Evolutionary conservation across 2,797 vertebrate genomes (phyloP).

Genomic region (Clarias platycephalus): DNA sequence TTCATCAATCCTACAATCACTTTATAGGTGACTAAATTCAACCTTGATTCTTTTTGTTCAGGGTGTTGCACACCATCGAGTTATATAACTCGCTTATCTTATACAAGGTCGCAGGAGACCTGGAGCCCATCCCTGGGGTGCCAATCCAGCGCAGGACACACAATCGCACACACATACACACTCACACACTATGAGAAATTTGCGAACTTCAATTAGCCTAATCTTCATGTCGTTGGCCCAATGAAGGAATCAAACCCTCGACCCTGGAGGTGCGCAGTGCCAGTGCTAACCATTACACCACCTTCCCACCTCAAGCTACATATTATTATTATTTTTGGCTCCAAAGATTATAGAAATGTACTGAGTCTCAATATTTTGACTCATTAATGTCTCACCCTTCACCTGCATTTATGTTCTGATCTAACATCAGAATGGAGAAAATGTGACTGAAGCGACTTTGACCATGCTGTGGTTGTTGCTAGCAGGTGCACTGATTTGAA

Average conservation of each 20-base stretch:
- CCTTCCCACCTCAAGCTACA: too few species aligned
- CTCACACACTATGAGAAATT: too few species aligned
- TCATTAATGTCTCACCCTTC: not conserved
- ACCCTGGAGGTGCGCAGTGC: too few species aligned
- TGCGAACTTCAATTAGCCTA: too few species aligned
- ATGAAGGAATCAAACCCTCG: too few species aligned
- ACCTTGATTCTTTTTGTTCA: conserved; percentile 12
- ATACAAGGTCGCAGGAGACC: too few species aligned
- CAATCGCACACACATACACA: not conserved
- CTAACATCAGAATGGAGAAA: not conserved
- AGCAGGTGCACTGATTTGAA: not conserved
- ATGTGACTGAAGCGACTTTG: not conserved
- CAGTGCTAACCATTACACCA: too few species aligned
- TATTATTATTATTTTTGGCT: not conserved
- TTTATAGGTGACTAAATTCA: conserved; percentile 31
- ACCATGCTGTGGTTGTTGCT: not conserved
- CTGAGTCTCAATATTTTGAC: not conserved
- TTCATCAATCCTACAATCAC: not conserved
- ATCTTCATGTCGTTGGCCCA: too few species aligned
- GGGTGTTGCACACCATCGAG: not conserved
- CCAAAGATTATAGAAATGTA: not conserved
- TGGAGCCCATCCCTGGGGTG: too few species aligned
- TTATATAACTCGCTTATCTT: not conserved
- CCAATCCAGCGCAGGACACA: too few species aligned
- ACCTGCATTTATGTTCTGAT: not conserved